Percentiles rank a stretch among this genome's conserved stretches.
Conservation (phyloP, 2,888 invertebrate genomes). For the Pseudococcus longispinus region DNA sequence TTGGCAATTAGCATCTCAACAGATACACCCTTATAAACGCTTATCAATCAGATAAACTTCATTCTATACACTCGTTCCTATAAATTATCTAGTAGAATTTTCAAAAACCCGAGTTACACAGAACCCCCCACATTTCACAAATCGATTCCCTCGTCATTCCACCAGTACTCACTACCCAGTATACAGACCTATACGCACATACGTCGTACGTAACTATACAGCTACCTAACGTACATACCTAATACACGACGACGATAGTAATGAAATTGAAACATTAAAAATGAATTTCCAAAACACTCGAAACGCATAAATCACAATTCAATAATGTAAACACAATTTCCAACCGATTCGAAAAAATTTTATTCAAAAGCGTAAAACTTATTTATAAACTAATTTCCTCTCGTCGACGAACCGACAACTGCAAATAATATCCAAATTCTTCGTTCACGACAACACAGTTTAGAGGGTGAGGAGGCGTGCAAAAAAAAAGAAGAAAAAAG, state of each 20-base stretch:
- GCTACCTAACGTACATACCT: not conserved
- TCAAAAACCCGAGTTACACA: too few species aligned
- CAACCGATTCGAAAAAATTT: not conserved
- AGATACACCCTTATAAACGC: too few species aligned
- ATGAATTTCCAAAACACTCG: slow-evolving; percentile 19
- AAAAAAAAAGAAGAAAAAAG: not conserved
- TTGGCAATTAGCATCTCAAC: too few species aligned
- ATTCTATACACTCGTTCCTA: too few species aligned
- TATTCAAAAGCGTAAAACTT: not conserved
- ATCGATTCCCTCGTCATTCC: not conserved
- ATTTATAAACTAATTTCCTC: slow-evolving; percentile 32
- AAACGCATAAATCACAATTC: slow-evolving; percentile 15
- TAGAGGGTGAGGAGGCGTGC: not conserved
- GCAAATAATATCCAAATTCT: not conserved
- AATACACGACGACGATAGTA: not conserved
- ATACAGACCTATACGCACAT: too few species aligned
- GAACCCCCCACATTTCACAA: not conserved
- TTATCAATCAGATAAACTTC: too few species aligned
- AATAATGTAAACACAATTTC: slow-evolving; percentile 17
- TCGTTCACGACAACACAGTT: not conserved
- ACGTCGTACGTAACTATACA: not conserved
- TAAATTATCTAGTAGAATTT: too few species aligned
- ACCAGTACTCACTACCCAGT: too few species aligned
- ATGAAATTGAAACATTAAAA: slow-evolving; percentile 38
- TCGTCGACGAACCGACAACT: not conserved